Base-by-base conservation (phyloP, 1,140 invertebrate genomes). In the Diuraphis noxia region DNA sequence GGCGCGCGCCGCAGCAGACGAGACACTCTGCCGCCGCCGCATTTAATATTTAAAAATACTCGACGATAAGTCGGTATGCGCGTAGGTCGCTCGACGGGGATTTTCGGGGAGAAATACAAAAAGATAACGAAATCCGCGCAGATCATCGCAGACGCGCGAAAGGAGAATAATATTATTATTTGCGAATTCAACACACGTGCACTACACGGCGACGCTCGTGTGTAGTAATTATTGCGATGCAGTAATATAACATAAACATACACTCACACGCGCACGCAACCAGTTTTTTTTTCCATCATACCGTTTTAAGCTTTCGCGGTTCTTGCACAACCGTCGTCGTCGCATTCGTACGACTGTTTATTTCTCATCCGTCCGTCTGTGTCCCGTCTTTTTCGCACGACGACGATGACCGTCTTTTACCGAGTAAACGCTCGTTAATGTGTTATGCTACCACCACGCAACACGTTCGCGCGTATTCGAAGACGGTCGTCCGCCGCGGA, bases 161-260 rank as follows among this genome's bases (percentile, higher is more conserved):
- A 52, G n/a, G 41, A 34, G 43, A 21, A 49, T 41, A 84, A n/a
- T 49, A 86, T 36, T 86, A 36, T 36, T 49, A 88, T 79, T 81
- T 91, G 43, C 25, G 89, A 82, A 91, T 91, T 91, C 77, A 82
- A 38, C 43, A 82, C 88, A 91, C 89, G 77, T 91, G 77, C 10
- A 34, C n/a, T n/a, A n/a, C n/a, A n/a, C n/a, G n/a, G 7, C 9
- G 19, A 46, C 41, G 72, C n/a, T 88, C 72, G 36, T 63, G 49
- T 40, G 77, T 91, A 91, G 77, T 91, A 91, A 91, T 91, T 81
- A 91, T 91, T 49, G 34, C 77, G 43, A 30, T 43, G 43, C 89
- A 49, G 30, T 88, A 88, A 72, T 41, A 88, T 30, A 63, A 40
- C 23, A 19, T 17, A 40, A 8, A 25, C 13, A 30, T 21, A 34